A percentile compares a stretch with the other conserved stretches of the same genome.
These are phyloP conservation scores for Ophraella communa DNA, from an alignment of 2,888 invertebrate species.

Conservation along the genomic window DNA sequence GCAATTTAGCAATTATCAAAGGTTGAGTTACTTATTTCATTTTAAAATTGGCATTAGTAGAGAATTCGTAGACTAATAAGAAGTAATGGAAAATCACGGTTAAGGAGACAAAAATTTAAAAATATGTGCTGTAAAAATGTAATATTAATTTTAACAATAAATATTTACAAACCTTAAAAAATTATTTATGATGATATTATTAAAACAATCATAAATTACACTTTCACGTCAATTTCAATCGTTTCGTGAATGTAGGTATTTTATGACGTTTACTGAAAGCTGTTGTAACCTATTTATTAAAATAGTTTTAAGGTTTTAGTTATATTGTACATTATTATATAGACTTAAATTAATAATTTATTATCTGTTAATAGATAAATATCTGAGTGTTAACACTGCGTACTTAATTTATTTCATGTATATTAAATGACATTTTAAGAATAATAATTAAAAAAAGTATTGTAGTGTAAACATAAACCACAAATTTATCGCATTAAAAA, in stretches of 20 bases:
- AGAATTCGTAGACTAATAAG: background rate
- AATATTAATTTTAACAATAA: background rate
- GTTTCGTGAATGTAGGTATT: background rate
- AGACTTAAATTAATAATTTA: background rate
- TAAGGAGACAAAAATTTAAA: background rate
- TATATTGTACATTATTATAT: background rate
- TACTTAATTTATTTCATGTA: too few relatives aligned
- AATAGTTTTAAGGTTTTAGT: background rate
- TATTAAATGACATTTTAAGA: too few relatives aligned
- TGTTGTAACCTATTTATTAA: background rate
- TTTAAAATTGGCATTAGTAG: too few relatives aligned
- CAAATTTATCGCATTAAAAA: too few relatives aligned
- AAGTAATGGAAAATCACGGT: background rate
- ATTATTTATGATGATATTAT: background rate
- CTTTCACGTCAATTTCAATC: background rate
- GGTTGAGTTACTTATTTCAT: too few relatives aligned
- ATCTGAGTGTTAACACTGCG: too few relatives aligned
- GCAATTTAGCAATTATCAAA: too few relatives aligned
- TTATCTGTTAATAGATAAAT: too few relatives aligned
- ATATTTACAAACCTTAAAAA: background rate
- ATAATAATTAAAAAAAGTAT: too few relatives aligned
- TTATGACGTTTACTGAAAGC: background rate
- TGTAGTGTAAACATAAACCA: too few relatives aligned
- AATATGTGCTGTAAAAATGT: background rate
- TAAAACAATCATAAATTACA: background rate